Conservation (phyloP, 2,113 vertebrate genomes). For the Silurus glanis region DNA sequence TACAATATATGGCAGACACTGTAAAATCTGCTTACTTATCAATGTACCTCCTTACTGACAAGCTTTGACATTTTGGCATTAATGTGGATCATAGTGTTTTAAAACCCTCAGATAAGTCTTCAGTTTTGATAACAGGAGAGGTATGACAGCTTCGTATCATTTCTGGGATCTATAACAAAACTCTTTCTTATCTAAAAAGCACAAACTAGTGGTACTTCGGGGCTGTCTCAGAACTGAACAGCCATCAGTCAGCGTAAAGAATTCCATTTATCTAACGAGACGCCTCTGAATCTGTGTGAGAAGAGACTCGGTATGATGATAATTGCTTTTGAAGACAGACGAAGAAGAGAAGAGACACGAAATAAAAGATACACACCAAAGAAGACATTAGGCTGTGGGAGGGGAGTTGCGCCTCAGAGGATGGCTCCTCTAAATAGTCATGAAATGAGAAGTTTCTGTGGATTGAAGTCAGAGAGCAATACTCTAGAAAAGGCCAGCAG, state of each 20-base stretch:
- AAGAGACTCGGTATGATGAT: slow-evolving; percentile 72
- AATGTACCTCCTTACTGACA: slow-evolving; percentile 28
- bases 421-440: slow-evolving; percentile 90
- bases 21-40: slow-evolving; percentile 34
- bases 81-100: slow-evolving; percentile 45
- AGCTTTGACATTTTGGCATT: slow-evolving; percentile 39
- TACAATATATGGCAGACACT: slow-evolving; percentile 7
- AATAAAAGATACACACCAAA: slow-evolving; percentile 78
- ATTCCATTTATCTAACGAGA: slow-evolving; percentile 73
- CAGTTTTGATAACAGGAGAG: slow-evolving; percentile 29
- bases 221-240: slow-evolving; percentile 42
- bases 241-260: slow-evolving; percentile 67
- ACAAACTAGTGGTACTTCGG: slow-evolving; percentile 47
- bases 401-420: slow-evolving; percentile 72
- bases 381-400: slow-evolving; percentile 79
- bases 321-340: slow-evolving; percentile 78
- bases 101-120: slow-evolving; percentile 50
- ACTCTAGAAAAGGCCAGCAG: slow-evolving; percentile 94
- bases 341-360: slow-evolving; percentile 66
- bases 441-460: slow-evolving; percentile 98
- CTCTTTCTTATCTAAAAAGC: slow-evolving; percentile 65
- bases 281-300: slow-evolving; percentile 64
- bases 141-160: slow-evolving; percentile 33
- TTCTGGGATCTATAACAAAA: slow-evolving; percentile 42
- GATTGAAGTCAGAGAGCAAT: slow-evolving; percentile 88